Percentiles rank a stretch among this genome's conserved stretches.
phyloP scores from a whole-genome alignment of 2,888 invertebrate species.

The Dynastes hyllus region DNA sequence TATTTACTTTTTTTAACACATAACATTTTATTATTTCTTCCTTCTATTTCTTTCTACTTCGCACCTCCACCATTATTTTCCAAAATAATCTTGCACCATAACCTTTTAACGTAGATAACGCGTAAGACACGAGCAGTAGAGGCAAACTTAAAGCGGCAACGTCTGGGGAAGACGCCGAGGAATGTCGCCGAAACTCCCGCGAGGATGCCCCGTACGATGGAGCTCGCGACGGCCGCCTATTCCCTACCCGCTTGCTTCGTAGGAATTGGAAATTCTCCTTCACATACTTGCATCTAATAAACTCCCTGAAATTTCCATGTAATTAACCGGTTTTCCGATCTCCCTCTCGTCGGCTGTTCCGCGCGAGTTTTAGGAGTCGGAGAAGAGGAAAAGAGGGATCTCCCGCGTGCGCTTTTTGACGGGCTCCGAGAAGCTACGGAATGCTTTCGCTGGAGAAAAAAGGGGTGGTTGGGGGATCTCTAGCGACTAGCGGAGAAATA shows the following conservation, averaged over 20 bases:
- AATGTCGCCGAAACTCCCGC: constrained; percentile 1
- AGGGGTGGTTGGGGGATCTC: background rate
- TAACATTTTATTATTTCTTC: too few species aligned
- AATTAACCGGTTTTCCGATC: constrained; percentile 66
- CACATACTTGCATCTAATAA: constrained; percentile 72
- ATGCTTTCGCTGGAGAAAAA: background rate
- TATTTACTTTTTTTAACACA: too few species aligned
- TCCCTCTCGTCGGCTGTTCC: background rate
- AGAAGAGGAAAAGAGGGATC: background rate
- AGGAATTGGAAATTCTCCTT: constrained; percentile 72
- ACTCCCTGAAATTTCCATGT: constrained; percentile 70
- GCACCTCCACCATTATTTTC: too few species aligned
- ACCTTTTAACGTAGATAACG: too few species aligned
- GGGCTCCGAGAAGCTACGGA: too few species aligned
- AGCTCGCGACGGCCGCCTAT: background rate
- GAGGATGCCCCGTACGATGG: background rate
- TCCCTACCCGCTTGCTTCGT: constrained; percentile 65
- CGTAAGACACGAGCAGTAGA: too few species aligned
- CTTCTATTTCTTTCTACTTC: too few species aligned
- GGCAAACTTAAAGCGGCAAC: background rate
- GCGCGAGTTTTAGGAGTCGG: background rate
- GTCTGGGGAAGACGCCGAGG: background rate
- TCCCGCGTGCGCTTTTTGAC: background rate
- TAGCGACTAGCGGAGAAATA: too few species aligned
- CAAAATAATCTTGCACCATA: too few species aligned